Base-by-base conservation (phyloP, 2,113 vertebrate species). In the Ceyx margarethae region DNA sequence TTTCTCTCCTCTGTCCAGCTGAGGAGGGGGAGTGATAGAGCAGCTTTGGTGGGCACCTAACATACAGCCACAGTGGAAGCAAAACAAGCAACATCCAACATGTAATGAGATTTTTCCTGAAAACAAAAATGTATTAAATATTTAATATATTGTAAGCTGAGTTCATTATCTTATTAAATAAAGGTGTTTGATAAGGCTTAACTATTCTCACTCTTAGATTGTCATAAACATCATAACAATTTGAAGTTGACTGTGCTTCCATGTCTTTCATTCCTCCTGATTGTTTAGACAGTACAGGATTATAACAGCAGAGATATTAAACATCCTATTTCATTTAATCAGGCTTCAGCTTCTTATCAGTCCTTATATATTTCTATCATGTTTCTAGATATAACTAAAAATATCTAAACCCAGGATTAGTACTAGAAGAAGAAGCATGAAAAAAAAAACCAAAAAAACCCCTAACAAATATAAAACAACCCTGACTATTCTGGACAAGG, bases 151-250 rank as follows among this genome's bases (percentile, higher is more conserved):
- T 89, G 43, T 16, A 66, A 80, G 15, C 26, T 64, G 53, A 93
- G 46, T 26, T 69, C 90, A 91, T 92, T 89, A 89, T 81, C 67
- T 93, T 94, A 80, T 90, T 37, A 91, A 84, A 69, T 48, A 85
- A 51, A 5, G 12, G 6, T 89, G 31, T 90, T 94, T 94, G 12
- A 25, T 87, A 81, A 66, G 21, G 21, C 46, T 81, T 85, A 87
- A 37, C 11, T 92, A n/a, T 85, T 88, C 87, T 77, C 23, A 29
- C 23, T 84, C 53, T 67, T 69, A 81, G 33, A 90, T 65, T 75
- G 61, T 26, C 60, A 89, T 81, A 65, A 87, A 87, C 15, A 54
- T 86, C 62, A 42, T 60, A 95, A 79, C 28, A 87, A 57, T 79
- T 92, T 90, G 89, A 89, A 93, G 29, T 62, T 91, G 75, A 51